A percentile compares a stretch with the other conserved stretches of the same genome.
Conservation (phyloP, 1,140 invertebrate species). For the Drosophila equinoxialis region DNA sequence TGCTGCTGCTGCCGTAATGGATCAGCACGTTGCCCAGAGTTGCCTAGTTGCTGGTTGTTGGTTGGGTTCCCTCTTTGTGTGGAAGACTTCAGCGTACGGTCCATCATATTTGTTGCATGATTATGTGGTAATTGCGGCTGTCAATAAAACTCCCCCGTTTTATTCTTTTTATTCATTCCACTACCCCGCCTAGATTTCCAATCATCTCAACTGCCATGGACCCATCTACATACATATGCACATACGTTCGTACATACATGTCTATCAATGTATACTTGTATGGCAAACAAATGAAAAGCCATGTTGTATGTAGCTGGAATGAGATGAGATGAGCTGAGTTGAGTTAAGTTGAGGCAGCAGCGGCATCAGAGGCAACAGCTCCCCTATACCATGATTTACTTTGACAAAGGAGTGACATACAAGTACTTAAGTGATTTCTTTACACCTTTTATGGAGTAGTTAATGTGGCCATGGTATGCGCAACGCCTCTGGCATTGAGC, state of each 20-base stretch:
- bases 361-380: constrained; percentile 6
- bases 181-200: constrained; percentile 59
- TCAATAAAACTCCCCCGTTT: constrained; percentile 82
- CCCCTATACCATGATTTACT: constrained; percentile 70
- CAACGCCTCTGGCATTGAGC: constrained; percentile 63
- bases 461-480: constrained; percentile 73
- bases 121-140: constrained; percentile 82
- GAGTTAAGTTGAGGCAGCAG: background rate
- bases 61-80: constrained; percentile 57
- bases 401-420: constrained; percentile 81
- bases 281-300: constrained; percentile 28
- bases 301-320: constrained; percentile 10
- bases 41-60: background rate
- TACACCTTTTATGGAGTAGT: constrained; percentile 81
- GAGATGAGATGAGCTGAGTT: constrained; percentile 24
- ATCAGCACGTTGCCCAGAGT: constrained; percentile 70
- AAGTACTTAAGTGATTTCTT: constrained; percentile 81
- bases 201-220: constrained; percentile 11
- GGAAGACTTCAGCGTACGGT: constrained; percentile 12
- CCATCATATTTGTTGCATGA: constrained; percentile 81
- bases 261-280: background rate
- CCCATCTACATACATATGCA: constrained; percentile 11
- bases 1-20: constrained; percentile 78
- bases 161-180: constrained; percentile 78
- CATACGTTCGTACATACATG: constrained; percentile 15